Base-by-base conservation (phyloP, 2,113 vertebrate genomes). In the Halcyon malimbica region DNA sequence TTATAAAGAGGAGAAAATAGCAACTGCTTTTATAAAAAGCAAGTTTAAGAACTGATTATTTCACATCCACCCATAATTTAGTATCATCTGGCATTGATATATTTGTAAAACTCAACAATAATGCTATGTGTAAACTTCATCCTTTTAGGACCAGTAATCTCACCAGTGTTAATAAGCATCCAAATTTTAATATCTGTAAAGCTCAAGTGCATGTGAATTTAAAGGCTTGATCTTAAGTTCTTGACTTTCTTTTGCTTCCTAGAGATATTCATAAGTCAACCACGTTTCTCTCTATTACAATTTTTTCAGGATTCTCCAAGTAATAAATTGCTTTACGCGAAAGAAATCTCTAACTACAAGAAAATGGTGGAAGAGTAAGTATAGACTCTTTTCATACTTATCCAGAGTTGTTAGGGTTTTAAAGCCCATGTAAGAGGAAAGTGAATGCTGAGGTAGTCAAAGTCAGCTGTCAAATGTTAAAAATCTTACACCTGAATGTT, bases 311-410 rank as follows among this genome's bases (percentile, higher is more conserved):
- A 99, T 97, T 99, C 99, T 37, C 99, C 99, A 4, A 99, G 99
- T 98, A 99, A 99, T 98, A 99, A 99, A 96, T 98, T 99, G 97
- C 99, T 99, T 96, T 99, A 99, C 59, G 99, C 99, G 46, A 99
- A 99, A 98, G 99, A 99, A 97, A 99, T 99, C 97, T 99, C 98
- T 79, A 99, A 99, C 31, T 99, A 99, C 54, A 99, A 99, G 98
- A 99, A 99, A 98, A 99, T 99, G 99, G 99, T 99, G 96, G 99
- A 99, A 90, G 99, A 99, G 99, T 99, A 98, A 99, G 99, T 99
- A 95, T 37, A 57, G 44, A 44, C 17, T 44, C 48, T 68, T 73
- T 82, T 94, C 29, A 9, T 50, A 24, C 25, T 92, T 82, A 33
- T 83, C 90, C 3, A 1, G 42, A 37, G 23, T 29, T 77, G 29